These are phyloP conservation scores for Dioctria linearis DNA, from an alignment of 2,888 invertebrate genomes.

Conservation along the genomic window DNA sequence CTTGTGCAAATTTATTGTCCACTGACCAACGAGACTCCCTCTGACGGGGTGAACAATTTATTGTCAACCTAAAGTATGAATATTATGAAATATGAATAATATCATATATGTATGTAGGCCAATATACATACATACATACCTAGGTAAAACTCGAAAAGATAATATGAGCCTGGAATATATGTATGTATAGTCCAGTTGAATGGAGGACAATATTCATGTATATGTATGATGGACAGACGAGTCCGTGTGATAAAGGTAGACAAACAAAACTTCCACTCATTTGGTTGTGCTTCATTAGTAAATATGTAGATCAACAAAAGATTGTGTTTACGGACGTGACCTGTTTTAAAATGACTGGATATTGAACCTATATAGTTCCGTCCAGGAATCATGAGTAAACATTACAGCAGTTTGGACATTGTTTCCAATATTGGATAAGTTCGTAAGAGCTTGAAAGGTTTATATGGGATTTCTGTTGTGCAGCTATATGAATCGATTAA, in stretches of 20 bases:
- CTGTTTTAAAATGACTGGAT: constrained; percentile 56
- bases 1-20: constrained; percentile 46
- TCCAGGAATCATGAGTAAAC: constrained; percentile 15
- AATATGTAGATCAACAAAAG: constrained; percentile 41
- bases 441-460: neutral
- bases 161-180: neutral
- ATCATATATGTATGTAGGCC: neutral
- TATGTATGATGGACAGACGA: neutral
- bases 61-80: constrained; percentile 40
- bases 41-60: constrained; percentile 46
- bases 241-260: constrained; percentile 10
- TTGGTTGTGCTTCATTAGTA: constrained; percentile 37
- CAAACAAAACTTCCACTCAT: constrained; percentile 31
- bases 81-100: constrained; percentile 41
- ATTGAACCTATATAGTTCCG: constrained; percentile 19
- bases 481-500: too few relatives aligned
- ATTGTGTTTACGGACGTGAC: constrained; percentile 56
- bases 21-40: neutral
- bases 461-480: too few relatives aligned
- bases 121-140: neutral
- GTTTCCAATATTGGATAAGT: neutral
- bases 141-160: neutral
- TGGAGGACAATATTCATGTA: constrained; percentile 25
- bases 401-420: neutral
- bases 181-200: neutral